These are phyloP conservation scores for Thymelicus sylvestris DNA, from an alignment of 2,888 invertebrate genomes.

Conservation along the genomic window DNA sequence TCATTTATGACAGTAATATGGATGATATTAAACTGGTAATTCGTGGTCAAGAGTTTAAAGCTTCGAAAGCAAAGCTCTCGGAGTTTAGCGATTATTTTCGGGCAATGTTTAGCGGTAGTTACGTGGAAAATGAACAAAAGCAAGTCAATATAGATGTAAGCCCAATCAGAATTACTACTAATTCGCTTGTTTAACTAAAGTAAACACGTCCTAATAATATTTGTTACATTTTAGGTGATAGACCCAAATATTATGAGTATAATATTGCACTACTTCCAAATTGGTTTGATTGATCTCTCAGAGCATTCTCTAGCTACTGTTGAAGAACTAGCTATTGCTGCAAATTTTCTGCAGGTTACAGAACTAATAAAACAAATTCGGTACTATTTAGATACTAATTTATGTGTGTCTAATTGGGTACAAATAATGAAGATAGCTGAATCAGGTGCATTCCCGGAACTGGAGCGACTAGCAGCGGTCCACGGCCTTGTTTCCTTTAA, in stretches of 20 bases:
- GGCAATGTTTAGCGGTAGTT: constrained; percentile 79
- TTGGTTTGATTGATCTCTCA: constrained; percentile 66
- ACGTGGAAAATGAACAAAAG: constrained; percentile 64
- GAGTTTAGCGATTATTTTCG: constrained; percentile 77
- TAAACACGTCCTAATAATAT: background rate
- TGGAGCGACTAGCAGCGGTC: constrained; percentile 59
- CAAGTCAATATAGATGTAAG: constrained; percentile 72
- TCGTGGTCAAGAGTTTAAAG: constrained; percentile 60
- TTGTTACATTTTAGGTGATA: constrained; percentile 60
- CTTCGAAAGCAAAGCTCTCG: constrained; percentile 61
- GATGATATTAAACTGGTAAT: constrained; percentile 60
- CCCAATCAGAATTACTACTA: background rate
- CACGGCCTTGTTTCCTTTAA: constrained; percentile 68
- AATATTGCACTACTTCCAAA: constrained; percentile 66
- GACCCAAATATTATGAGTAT: constrained; percentile 68
- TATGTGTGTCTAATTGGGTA: constrained; percentile 63
- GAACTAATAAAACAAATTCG: constrained; percentile 72
- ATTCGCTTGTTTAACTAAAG: background rate
- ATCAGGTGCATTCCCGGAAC: constrained; percentile 54
- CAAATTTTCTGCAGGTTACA: constrained; percentile 71
- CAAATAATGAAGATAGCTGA: constrained; percentile 68
- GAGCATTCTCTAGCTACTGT: constrained; percentile 58
- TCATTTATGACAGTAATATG: constrained; percentile 41
- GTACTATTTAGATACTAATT: constrained; percentile 59
- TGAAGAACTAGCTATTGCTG: constrained; percentile 63